Base-by-base conservation (phyloP, 2,113 vertebrate species). In the Nothocercus nigrocapillus region DNA sequence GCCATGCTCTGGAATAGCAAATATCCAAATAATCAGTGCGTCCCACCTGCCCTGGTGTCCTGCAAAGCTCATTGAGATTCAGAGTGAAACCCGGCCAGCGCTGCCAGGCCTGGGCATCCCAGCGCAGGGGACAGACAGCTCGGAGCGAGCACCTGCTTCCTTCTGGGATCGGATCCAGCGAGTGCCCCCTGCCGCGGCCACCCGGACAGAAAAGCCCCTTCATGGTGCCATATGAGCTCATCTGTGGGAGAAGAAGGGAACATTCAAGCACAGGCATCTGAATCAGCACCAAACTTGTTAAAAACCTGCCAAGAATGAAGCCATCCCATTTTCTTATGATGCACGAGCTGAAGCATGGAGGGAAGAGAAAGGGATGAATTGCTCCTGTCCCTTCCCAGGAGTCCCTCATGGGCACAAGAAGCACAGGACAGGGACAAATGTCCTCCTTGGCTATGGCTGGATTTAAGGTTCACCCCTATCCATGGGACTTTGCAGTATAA, bases 101-200 rank as follows among this genome's bases (percentile, higher is more conserved):
- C 69, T 8, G 9, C 21, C 2, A 14, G 76, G 63, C 9, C 15
- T 19, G 7, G 61, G 10, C 53, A 56, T 28, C 44, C 75, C 1
- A 5, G 53, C 53, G 66, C 0, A 30, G 0, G 34, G 54, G 47
- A 45, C 1, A 3, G 22, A 47, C 4, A 6, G 54, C n/a, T 91
- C 91, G 4, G 21, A 93, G 63, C 34, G 58, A 93, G 36, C 93
- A 96, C 90, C 93, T 97, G 93, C 87, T 97, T 94, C 51, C 28
- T 47, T 34, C 70, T 0, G 1, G 85, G 81, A 42, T 47, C 0
- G 0, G 28, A 94, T 87, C 82, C 89, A 95, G 64, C 25, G 70
- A 95, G 66, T 7, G 2, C 11, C 34, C 2, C 0, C 40, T 5
- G 3, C 34, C 6, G 11, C 32, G 7, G 3, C 63, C 64, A 62